Evolutionary conservation across 2,888 invertebrate species (phyloP).

Genomic region (Pherbina coryleti): DNA sequence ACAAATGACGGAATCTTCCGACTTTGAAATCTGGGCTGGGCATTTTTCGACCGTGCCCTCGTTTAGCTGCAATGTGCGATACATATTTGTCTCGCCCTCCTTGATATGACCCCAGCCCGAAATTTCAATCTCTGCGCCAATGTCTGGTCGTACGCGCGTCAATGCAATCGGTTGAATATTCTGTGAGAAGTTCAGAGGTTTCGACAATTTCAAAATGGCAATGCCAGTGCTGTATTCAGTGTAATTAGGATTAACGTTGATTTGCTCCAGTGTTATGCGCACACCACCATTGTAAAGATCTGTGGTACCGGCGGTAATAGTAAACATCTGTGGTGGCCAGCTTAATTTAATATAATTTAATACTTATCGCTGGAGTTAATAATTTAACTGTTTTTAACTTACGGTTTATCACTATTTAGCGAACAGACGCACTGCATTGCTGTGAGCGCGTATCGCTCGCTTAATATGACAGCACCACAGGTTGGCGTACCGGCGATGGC

Average conservation of each 20-base stretch:
- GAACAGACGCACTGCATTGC: constrained; percentile 63
- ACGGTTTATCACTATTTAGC: constrained; percentile 55
- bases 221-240: constrained; percentile 54
- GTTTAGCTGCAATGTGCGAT: too few relatives aligned
- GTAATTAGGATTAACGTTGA: constrained; percentile 54
- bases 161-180: constrained; percentile 54
- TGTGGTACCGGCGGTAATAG: constrained; percentile 60
- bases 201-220: constrained; percentile 56
- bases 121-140: constrained; percentile 53
- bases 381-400: constrained; percentile 41
- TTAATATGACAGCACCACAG: constrained; percentile 64
- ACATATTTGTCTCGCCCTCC: too few relatives aligned
- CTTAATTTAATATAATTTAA: constrained; percentile 44
- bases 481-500: constrained; percentile 52
- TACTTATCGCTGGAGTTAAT: neutral
- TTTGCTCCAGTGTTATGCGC: constrained; percentile 50
- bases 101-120: constrained; percentile 62
- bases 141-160: constrained; percentile 44
- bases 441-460: constrained; percentile 61
- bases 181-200: constrained; percentile 48
- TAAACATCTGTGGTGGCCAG: constrained; percentile 58
- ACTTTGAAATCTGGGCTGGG: too few relatives aligned
- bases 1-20: too few relatives aligned
- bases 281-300: constrained; percentile 61
- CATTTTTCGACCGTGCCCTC: too few relatives aligned